Evolutionary conservation across 2,113 vertebrate genomes (phyloP), one percentile per base, ranked within the genome.

Genomic region (Prochilodus magdalenae): DNA sequence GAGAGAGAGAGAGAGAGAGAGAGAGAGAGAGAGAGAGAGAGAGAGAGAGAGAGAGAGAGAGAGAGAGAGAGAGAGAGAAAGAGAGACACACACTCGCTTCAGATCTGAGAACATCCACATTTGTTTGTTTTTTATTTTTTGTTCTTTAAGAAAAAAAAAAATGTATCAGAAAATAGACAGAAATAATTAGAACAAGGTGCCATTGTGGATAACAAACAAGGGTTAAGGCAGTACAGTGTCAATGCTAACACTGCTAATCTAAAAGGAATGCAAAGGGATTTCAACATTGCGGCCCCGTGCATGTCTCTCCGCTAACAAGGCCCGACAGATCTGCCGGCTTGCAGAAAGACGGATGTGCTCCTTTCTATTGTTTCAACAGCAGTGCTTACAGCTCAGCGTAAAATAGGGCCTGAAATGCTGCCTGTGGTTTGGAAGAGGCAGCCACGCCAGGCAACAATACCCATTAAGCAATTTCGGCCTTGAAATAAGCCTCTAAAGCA

Each of bases 361-460:
- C 29, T n/a, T 73, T 36, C 55, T n/a, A 14, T n/a, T 27, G 63
- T 40, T 77, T 51, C 78, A 57, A 77, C 74, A 81, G 29, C n/a
- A 44, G 49, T 22, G 29, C 60, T 81, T 18, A 36, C 6, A 67
- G 22, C 65, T 57, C 8, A 40, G 62, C 73, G 62, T 16, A 18
- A 16, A 30, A 69, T 5, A 20, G 36, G 40, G 65, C 15, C 72
- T 53, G 63, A 33, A 81, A 77, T 33, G 20, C 5, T 15, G 18
- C 69, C 12, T 74, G 69, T 57, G 74, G 66, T 72, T 47, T 13
- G 40, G 67, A 47, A 72, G 24, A 44, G 55, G 40, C 20, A 73
- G 63, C 22, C 0, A n/a, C 53, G 2, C 33, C 11, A 47, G 15
- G 55, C 27, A 59, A 62, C 55, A 33, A 26, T 62, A 60, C 8